Evolutionary conservation across 2,797 vertebrate species (phyloP).

Genomic region (Pantherophis vulpinus): DNA sequence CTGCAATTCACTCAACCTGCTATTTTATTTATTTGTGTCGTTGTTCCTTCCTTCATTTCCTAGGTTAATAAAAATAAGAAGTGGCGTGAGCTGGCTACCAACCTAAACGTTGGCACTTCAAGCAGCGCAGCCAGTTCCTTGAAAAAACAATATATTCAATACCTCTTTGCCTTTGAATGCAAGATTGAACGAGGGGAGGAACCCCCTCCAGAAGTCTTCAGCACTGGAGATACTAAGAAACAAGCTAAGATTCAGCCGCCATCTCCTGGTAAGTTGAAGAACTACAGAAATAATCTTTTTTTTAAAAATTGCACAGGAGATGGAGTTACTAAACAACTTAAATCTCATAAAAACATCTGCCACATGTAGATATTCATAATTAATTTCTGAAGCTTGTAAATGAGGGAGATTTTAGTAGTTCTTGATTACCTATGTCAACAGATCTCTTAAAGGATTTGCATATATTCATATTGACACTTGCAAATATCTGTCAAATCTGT

Average conservation of each 20-base stretch:
- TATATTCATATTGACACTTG: not conserved
- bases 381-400: not conserved
- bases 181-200: conserved; percentile 95
- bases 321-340: not conserved
- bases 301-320: not conserved
- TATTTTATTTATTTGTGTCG: not conserved
- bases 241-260: conserved; percentile 95
- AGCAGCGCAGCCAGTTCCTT: conserved; percentile 92
- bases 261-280: conserved; percentile 85
- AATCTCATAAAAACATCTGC: not conserved
- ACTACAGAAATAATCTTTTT: conserved; percentile 49
- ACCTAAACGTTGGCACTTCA: conserved; percentile 87
- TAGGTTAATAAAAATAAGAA: conserved; percentile 99
- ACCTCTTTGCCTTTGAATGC: conserved; percentile 94
- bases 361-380: not conserved
- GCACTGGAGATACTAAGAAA: conserved; percentile 85
- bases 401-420: not conserved
- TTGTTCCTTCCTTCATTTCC: conserved; percentile 45
- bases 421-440: not conserved
- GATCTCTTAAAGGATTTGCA: not conserved
- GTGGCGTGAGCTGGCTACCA: conserved; percentile 89
- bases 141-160: conserved; percentile 98
- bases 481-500: not conserved
- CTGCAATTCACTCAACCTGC: conserved; percentile 51
- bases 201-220: conserved; percentile 87